Evolutionary conservation across 2,797 vertebrate species (phyloP).

Genomic region (Scolopax bukidnonensis): DNA sequence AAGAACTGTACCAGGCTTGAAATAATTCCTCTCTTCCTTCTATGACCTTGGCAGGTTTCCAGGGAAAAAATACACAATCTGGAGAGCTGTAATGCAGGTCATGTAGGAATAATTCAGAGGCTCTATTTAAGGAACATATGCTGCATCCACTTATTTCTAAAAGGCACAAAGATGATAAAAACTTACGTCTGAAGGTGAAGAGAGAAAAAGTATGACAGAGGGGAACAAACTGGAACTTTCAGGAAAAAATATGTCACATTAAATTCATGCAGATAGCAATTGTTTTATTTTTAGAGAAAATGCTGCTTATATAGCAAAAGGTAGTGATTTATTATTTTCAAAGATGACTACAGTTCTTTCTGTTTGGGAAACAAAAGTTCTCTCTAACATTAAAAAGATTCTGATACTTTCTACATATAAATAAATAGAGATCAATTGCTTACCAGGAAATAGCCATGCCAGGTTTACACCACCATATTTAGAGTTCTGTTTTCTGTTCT

Average conservation of each 20-base stretch:
- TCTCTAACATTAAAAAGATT: neutral
- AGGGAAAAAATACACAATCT: neutral
- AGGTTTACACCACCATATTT: neutral
- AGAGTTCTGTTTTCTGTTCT: neutral
- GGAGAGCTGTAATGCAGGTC: neutral
- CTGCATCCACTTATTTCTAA: neutral
- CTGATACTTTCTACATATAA: neutral
- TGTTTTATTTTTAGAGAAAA: neutral
- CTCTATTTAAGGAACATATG: slow-evolving; percentile 20
- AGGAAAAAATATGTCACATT: neutral
- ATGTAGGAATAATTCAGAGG: neutral
- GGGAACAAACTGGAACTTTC: neutral
- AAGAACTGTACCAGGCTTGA: neutral
- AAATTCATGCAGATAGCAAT: neutral
- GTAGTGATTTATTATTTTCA: neutral
- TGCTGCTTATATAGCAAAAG: neutral
- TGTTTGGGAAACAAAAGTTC: neutral
- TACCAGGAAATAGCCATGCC: neutral
- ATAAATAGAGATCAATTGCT: neutral
- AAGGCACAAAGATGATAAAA: neutral
- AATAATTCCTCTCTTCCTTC: neutral
- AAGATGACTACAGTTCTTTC: neutral
- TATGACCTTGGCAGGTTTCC: slow-evolving; percentile 13
- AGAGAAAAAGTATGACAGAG: neutral
- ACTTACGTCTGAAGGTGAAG: neutral